Percentiles rank a stretch among this genome's conserved stretches.
Conservation (phyloP, 2,113 vertebrate species). For the Sylvilagus bachmani region DNA sequence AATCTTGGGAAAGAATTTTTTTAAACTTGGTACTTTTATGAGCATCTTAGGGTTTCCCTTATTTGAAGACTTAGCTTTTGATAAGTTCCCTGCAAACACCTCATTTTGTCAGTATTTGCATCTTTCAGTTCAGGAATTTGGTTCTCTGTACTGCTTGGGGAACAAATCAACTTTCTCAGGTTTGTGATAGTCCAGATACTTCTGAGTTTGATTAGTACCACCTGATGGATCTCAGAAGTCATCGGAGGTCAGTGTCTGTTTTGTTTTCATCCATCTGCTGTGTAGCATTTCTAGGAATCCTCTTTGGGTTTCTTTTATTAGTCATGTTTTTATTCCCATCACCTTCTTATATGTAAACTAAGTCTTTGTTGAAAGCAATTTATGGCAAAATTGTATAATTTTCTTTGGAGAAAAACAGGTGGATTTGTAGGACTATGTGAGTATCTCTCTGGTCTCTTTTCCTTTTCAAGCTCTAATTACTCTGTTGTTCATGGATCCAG, state of each 20-base stretch:
- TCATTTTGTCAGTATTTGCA: slow-evolving; percentile 70
- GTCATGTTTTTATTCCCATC: slow-evolving; percentile 27
- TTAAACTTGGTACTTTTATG: background rate
- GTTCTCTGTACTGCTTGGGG: slow-evolving; percentile 76
- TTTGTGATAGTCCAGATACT: slow-evolving; percentile 64
- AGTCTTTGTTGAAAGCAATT: slow-evolving; percentile 61
- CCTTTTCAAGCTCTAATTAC: slow-evolving; percentile 79
- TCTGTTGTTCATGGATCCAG: slow-evolving; percentile 79
- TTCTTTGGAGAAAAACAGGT: slow-evolving; percentile 61
- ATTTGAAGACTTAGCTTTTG: slow-evolving; percentile 56
- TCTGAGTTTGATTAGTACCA: slow-evolving; percentile 78
- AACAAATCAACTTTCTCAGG: slow-evolving; percentile 72
- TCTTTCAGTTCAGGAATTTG: slow-evolving; percentile 74
- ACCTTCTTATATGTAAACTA: slow-evolving; percentile 49
- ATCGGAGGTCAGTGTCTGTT: slow-evolving; percentile 48
- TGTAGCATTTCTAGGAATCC: slow-evolving; percentile 11
- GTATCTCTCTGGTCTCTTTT: slow-evolving; percentile 60
- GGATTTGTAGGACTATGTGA: background rate
- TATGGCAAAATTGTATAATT: slow-evolving; percentile 24
- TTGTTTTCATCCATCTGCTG: slow-evolving; percentile 70
- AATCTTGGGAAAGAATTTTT: slow-evolving; percentile 39
- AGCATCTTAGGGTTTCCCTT: slow-evolving; percentile 18
- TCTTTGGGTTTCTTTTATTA: slow-evolving; percentile 42
- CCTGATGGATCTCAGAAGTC: slow-evolving; percentile 62
- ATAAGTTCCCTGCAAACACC: slow-evolving; percentile 60